Conservation (phyloP, 2,113 vertebrate genomes). For the Sander lucioperca region DNA sequence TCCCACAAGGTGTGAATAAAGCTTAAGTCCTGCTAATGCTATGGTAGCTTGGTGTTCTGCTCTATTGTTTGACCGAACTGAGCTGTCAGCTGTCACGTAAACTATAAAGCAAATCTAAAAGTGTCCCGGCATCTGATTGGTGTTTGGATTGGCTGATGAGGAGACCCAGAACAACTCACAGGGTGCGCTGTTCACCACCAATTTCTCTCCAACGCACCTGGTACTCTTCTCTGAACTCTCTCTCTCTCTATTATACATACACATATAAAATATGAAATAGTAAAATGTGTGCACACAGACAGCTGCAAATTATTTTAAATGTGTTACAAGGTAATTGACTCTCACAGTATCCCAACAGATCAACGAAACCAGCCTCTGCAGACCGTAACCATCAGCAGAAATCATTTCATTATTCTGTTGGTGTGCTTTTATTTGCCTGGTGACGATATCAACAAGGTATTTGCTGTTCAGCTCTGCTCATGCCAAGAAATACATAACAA, state of each 20-base stretch:
- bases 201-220: conserved; percentile 13
- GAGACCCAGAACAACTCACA: not conserved
- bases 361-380: conserved; percentile 38
- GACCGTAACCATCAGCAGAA: conserved; percentile 63
- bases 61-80: too few species aligned
- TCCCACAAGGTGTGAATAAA: too few species aligned
- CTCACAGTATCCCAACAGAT: conserved; percentile 47
- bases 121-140: conserved; percentile 13
- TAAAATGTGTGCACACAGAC: not conserved
- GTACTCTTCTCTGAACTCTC: conserved; percentile 2
- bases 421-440: conserved; percentile 68
- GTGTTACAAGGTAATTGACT: not conserved
- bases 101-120: not conserved
- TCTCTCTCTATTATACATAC: not conserved
- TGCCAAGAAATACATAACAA: conserved; percentile 81
- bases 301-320: conserved; percentile 14
- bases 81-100: too few species aligned
- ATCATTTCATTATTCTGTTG: conserved; percentile 68
- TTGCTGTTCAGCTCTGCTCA: conserved; percentile 60
- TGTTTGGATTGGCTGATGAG: conserved; percentile 11
- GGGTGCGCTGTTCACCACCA: conserved; percentile 12
- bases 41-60: too few species aligned
- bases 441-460: conserved; percentile 76
- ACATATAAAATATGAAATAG: not conserved
- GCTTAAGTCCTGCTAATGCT: too few species aligned